Evolutionary conservation across 2,113 vertebrate genomes (phyloP).

Genomic region (Cyphomyrus plagiostoma): DNA sequence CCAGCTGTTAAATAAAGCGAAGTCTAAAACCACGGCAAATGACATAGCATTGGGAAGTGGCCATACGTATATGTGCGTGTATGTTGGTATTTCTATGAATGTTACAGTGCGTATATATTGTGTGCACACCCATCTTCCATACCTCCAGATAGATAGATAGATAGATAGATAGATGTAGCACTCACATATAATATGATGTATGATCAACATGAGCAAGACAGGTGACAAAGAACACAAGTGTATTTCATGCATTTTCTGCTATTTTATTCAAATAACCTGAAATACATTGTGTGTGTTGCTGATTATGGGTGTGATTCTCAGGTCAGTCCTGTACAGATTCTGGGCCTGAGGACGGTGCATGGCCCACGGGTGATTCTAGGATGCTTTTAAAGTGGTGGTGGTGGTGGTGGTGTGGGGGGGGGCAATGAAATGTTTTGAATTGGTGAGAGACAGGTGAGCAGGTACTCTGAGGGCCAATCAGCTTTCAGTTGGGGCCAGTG

Average conservation of each 20-base stretch:
- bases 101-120: background rate
- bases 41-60: background rate
- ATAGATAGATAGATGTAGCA: background rate
- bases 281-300: background rate
- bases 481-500: background rate
- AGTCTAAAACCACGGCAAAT: background rate
- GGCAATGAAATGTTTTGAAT: background rate
- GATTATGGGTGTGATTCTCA: background rate
- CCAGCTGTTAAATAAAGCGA: background rate
- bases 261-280: background rate
- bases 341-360: background rate
- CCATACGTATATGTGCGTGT: background rate
- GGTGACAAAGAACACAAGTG: background rate
- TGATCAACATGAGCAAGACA: background rate
- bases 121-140: background rate
- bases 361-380: background rate
- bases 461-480: background rate
- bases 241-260: background rate
- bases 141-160: background rate
- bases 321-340: slow-evolving; percentile 26
- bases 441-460: background rate
- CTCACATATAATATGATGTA: background rate
- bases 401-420: background rate
- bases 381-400: background rate
- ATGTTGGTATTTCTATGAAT: background rate